Base-by-base conservation (phyloP, 2,888 invertebrate species). In the Apotomis betuletana region DNA sequence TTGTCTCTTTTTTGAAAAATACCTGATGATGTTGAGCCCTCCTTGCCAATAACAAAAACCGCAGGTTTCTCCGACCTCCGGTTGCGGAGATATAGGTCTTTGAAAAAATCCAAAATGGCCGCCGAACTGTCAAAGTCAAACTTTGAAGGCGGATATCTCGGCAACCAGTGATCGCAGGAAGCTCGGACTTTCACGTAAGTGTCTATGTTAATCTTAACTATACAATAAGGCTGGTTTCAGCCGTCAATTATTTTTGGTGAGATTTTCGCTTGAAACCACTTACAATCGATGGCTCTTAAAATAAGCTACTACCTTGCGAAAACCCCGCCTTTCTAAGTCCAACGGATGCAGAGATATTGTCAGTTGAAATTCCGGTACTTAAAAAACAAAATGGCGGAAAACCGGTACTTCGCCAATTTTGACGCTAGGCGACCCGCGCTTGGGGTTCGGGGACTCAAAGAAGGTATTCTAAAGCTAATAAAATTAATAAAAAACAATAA, bases 61-160 rank as follows among this genome's bases (percentile, higher is more conserved):
- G 49, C 49, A 49, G 10, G 49, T 49, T 49, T 49, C 49, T 10
- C 8, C 9, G 49, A 9, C 49, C 49, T 49, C 49, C 9, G 49
- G 49, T 49, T 49, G 49, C 49, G 9, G 12, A 49, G 49, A 49
- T 49, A 49, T 49, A 6, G 41, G 41, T 41, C 5, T 41, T 41
- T 3, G 41, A 41, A 41, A 41, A 41, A 13, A 36, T 52, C 9
- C 67, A 58, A 67, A 15, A 67, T 67, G 67, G 67, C 67, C 57
- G 67, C 58, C 49, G 38, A 67, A 60, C 60, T 60, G 60, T 60
- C 60, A 60, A 60, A 60, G 4, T 15, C 15, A 5, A n/a, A 46
- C 44, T 60, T 60, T n/a, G 15, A 15, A 9, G 4, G 44, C 9
- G 4, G 15, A 46, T 60, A 41, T 13, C 60, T 60, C 46, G 13